Conservation (phyloP, 2,888 invertebrate species). For the Drosophila ustulata region DNA sequence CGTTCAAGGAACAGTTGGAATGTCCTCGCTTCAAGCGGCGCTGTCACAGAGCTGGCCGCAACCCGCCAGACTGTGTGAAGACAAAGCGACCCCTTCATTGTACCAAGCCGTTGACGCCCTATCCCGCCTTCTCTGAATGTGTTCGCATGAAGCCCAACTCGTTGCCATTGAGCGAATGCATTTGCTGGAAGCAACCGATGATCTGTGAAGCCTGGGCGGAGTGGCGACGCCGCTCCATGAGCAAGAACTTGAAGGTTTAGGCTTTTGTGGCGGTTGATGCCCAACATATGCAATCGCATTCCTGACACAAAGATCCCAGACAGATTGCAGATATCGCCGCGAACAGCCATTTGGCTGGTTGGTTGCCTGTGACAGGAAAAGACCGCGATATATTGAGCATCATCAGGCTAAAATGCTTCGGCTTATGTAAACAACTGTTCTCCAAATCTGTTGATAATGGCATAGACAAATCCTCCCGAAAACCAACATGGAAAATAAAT, state of each 20-base stretch:
- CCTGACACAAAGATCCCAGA: neutral
- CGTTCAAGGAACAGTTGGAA: neutral
- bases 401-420: neutral
- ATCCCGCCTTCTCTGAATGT: constrained; percentile 68
- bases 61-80: constrained; percentile 43
- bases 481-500: neutral
- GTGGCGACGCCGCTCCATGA: constrained; percentile 42
- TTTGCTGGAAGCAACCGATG: constrained; percentile 53
- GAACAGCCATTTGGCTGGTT: too few relatives aligned
- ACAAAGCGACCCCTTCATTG: constrained; percentile 26
- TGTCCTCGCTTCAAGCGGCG: constrained; percentile 51
- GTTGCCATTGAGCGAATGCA: constrained; percentile 54
- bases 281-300: neutral
- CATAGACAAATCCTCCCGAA: neutral
- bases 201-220: constrained; percentile 64
- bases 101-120: constrained; percentile 59
- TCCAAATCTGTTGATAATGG: neutral
- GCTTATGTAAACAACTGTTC: neutral
- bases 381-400: neutral
- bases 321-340: too few relatives aligned
- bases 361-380: neutral
- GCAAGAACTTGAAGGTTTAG: constrained; percentile 19
- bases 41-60: constrained; percentile 58
- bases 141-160: constrained; percentile 24
- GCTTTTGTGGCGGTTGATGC: neutral